Conservation (phyloP, 2,113 vertebrate genomes). For the Balaeniceps rex region DNA sequence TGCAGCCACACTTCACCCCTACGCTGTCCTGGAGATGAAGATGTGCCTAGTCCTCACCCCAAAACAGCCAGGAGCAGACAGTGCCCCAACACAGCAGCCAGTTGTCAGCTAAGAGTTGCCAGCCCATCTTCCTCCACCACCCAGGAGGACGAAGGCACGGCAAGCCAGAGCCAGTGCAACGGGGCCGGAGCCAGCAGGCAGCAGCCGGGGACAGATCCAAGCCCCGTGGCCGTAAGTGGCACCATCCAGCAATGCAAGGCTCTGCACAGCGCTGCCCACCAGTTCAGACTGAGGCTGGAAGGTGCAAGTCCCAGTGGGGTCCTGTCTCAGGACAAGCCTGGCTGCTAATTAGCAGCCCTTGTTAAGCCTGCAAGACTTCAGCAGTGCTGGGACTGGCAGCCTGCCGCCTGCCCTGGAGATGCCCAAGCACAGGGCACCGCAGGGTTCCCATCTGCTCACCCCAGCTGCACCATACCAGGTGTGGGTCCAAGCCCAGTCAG, state of each 20-base stretch:
- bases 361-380: neutral
- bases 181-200: neutral
- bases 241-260: accelerated
- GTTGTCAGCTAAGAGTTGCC: neutral
- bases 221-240: neutral
- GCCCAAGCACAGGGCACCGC: too few relatives aligned
- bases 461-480: accelerated
- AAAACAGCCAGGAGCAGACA: neutral
- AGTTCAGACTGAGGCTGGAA: neutral
- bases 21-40: neutral
- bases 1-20: neutral
- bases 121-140: neutral
- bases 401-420: too few relatives aligned
- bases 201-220: neutral
- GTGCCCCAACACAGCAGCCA: neutral
- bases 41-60: neutral
- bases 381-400: neutral
- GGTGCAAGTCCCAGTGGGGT: too few relatives aligned
- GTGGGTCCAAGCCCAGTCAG: accelerated
- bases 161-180: neutral
- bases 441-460: neutral
- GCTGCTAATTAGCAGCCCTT: neutral
- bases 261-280: neutral
- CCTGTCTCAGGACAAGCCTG: neutral
- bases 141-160: neutral